phyloP scores from a whole-genome alignment of 2,888 invertebrate genomes.

The Disparrhopalites patrizii region DNA sequence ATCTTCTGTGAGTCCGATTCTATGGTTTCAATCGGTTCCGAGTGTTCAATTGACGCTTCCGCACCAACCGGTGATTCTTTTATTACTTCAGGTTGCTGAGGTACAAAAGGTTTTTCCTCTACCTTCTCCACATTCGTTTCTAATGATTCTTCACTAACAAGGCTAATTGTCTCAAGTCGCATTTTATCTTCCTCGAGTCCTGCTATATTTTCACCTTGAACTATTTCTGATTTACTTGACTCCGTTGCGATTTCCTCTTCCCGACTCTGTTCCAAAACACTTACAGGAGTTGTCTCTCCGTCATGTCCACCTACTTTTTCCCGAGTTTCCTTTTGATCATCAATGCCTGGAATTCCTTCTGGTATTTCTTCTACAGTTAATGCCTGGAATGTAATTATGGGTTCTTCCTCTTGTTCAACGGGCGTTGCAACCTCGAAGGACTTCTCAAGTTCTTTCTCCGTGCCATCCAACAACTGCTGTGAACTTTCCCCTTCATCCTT shows the following conservation, averaged over 20 bases:
- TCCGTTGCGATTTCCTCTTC: neutral
- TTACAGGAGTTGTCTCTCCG: neutral
- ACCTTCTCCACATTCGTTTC: constrained; percentile 1
- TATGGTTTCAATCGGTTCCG: neutral
- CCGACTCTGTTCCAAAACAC: neutral
- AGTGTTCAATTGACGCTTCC: neutral
- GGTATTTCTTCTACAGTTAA: too few species aligned
- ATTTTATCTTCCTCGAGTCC: neutral
- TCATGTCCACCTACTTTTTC: too few species aligned
- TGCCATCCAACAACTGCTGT: too few species aligned
- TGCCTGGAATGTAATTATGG: too few species aligned
- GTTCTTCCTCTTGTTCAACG: too few species aligned
- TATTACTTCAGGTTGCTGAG: constrained; percentile 22
- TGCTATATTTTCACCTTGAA: neutral
- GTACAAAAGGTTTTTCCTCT: constrained; percentile 17
- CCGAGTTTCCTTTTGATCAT: too few species aligned
- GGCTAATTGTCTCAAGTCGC: neutral
- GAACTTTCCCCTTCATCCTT: too few species aligned
- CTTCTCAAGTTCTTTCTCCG: too few species aligned
- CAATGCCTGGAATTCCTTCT: too few species aligned
- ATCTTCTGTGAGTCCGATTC: constrained; percentile 7
- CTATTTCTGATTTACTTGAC: constrained; percentile 1
- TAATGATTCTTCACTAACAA: neutral
- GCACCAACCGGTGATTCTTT: neutral
- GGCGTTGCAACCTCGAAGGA: too few species aligned